Evolutionary conservation across 2,113 vertebrate genomes (phyloP).

Genomic region (Cryptotis parvus): DNA sequence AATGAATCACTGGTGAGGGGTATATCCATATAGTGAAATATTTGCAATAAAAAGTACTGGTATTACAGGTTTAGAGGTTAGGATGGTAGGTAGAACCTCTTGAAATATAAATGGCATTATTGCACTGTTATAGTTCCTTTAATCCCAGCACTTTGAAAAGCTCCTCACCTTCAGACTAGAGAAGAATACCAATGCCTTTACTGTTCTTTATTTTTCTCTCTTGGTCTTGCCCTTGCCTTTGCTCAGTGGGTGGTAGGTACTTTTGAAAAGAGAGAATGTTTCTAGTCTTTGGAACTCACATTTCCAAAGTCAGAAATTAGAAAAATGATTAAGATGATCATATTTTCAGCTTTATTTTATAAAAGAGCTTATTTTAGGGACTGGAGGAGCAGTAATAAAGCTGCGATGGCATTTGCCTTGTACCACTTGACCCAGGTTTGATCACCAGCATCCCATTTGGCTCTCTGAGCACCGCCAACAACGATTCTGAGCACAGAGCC

Average conservation of each 20-base stretch:
- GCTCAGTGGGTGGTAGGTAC: neutral
- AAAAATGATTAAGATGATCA: neutral
- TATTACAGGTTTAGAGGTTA: neutral
- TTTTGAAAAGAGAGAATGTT: neutral
- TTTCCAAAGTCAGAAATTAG: neutral
- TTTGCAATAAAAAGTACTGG: neutral
- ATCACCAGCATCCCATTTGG: no score
- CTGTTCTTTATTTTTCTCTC: neutral
- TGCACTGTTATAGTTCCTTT: neutral
- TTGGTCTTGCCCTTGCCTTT: neutral
- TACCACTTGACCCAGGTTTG: no score
- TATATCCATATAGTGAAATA: neutral
- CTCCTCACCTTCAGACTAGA: neutral
- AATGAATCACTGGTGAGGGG: neutral
- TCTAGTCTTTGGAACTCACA: neutral
- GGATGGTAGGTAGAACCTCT: neutral
- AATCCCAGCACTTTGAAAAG: slow-evolving; percentile 23
- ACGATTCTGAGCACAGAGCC: no score
- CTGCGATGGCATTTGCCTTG: no score
- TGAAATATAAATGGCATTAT: neutral
- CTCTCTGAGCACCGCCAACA: no score
- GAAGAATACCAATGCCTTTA: neutral
- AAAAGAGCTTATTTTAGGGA: neutral
- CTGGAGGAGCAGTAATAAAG: no score
- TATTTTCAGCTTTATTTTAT: slow-evolving; percentile 17